These are phyloP conservation scores for Ophiothrix spiculata DNA, from an alignment of 35 echinoderm and acorn worm genomes.

Conservation along the genomic window DNA sequence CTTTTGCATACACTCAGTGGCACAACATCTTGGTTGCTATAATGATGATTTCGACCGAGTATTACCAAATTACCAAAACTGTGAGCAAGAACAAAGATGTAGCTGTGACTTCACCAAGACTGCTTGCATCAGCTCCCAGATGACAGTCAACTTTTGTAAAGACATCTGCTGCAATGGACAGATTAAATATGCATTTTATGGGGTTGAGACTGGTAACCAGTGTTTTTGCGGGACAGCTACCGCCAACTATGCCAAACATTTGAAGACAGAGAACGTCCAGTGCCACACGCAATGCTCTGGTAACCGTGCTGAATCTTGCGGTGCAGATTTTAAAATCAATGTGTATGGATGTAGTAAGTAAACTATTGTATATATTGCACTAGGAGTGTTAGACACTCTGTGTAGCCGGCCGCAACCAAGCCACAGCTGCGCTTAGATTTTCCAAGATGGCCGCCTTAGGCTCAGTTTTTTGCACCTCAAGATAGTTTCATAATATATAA, in stretches of 20 bases:
- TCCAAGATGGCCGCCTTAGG: too few species aligned
- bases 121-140: not conserved
- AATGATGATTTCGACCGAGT: constrained; percentile 24
- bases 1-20: too few species aligned
- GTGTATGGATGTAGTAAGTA: constrained; percentile 64
- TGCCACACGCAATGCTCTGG: constrained; percentile 62
- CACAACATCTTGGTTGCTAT: constrained; percentile 37
- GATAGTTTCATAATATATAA: too few species aligned
- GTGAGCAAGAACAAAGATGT: not conserved
- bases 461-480: too few species aligned
- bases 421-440: too few species aligned
- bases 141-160: constrained; percentile 40
- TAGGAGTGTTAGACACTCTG: too few species aligned
- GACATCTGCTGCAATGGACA: constrained; percentile 29
- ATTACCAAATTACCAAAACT: constrained; percentile 2
- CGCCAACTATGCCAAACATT: constrained; percentile 8
- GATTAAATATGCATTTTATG: not conserved
- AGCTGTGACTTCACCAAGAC: not conserved
- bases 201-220: constrained; percentile 18
- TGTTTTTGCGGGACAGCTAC: constrained; percentile 16
- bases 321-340: constrained; percentile 27
- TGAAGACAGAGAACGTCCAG: not conserved
- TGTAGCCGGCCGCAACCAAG: too few species aligned
- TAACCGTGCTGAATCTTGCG: constrained; percentile 50
- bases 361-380: too few species aligned